A percentile compares a stretch with the other conserved stretches of the same genome.
Evolutionary conservation across 2,797 vertebrate genomes (phyloP).

Genomic region (Dromococcyx pavoninus): DNA sequence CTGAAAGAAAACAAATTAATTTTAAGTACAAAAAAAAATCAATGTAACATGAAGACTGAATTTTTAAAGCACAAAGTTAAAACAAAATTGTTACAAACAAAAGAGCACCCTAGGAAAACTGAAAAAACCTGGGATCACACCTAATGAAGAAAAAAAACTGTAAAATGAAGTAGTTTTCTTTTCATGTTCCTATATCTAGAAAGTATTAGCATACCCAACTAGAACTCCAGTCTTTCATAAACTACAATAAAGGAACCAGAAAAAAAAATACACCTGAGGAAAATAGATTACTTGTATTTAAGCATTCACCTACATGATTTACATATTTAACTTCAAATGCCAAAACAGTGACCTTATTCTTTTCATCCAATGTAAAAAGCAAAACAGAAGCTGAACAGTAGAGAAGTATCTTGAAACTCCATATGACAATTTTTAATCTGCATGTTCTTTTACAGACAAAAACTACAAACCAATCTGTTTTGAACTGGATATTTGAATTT

Average conservation of each 20-base stretch:
- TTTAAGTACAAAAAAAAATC: constrained; percentile 33
- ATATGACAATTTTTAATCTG: not conserved
- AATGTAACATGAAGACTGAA: not conserved
- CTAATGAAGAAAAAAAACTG: not conserved
- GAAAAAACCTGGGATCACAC: not conserved
- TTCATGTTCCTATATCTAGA: fast-evolving
- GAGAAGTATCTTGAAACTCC: not conserved
- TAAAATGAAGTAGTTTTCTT: not conserved
- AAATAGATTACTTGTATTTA: not conserved
- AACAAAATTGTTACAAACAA: not conserved
- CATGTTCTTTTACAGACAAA: not conserved
- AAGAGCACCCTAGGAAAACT: not conserved
- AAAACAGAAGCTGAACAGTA: not conserved
- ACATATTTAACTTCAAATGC: not conserved
- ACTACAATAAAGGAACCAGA: not conserved
- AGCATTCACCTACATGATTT: not conserved
- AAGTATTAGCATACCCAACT: not conserved
- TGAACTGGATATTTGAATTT: not conserved
- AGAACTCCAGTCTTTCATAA: not conserved
- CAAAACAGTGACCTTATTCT: not conserved
- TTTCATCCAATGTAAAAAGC: not conserved
- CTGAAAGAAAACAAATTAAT: constrained; percentile 64
- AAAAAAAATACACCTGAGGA: not conserved
- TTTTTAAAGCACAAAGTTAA: not conserved
- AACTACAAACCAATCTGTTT: not conserved